phyloP scores from a whole-genome alignment of 2,888 invertebrate species.

The Lucinisca nassula region DNA sequence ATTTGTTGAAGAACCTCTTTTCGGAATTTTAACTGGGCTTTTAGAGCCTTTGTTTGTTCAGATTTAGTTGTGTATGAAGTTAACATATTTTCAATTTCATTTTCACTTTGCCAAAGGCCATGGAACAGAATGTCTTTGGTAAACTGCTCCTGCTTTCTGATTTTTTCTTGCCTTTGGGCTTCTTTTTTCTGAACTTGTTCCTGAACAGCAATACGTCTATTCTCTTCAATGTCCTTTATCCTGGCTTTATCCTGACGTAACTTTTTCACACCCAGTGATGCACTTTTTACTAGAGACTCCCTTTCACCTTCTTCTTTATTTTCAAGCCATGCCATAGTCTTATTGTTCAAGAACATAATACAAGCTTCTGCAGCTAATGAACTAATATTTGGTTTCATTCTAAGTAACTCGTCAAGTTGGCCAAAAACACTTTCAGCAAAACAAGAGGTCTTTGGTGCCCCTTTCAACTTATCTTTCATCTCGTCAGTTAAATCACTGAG shows the following conservation, averaged over 20 bases:
- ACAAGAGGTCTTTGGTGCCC: constrained; percentile 27
- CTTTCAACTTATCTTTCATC: no score
- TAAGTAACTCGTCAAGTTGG: constrained; percentile 28
- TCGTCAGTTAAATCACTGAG: no score
- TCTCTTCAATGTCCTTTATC: constrained; percentile 30
- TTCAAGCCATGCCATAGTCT: constrained; percentile 42
- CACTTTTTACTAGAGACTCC: background rate
- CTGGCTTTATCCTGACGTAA: constrained; percentile 10
- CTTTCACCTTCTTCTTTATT: constrained; percentile 11
- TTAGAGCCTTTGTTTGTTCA: constrained; percentile 15
- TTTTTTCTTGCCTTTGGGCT: background rate
- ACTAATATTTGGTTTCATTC: constrained; percentile 41
- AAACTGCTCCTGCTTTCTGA: constrained; percentile 17
- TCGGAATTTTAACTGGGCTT: constrained; percentile 31
- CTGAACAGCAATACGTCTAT: constrained; percentile 7
- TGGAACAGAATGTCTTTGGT: constrained; percentile 11
- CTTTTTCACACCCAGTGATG: constrained; percentile 10
- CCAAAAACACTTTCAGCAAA: constrained; percentile 47
- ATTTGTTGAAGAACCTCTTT: constrained; percentile 37
- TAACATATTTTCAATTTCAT: constrained; percentile 37
- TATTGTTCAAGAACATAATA: constrained; percentile 61
- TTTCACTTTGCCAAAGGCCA: constrained; percentile 36
- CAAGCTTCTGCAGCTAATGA: constrained; percentile 51
- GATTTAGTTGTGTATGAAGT: background rate
- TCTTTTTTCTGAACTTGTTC: constrained; percentile 13